These are phyloP conservation scores for Nebria brevicollis DNA, from an alignment of 2,888 invertebrate genomes.

Conservation along the genomic window DNA sequence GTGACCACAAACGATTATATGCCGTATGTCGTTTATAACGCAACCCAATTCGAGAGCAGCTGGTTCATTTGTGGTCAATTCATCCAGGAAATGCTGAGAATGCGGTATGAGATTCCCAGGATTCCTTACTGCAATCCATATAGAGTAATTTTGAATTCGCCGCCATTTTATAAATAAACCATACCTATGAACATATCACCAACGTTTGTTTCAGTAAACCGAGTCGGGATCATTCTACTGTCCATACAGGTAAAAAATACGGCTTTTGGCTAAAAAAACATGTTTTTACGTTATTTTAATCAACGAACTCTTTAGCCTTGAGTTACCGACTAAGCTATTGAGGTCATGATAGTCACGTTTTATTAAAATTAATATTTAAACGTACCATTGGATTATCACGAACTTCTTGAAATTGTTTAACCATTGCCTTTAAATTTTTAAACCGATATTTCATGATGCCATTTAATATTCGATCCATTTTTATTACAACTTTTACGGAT, in stretches of 20 bases:
- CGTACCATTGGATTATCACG: constrained; percentile 82
- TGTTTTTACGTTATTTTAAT: neutral
- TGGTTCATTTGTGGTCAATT: constrained; percentile 92
- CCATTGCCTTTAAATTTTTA: constrained; percentile 84
- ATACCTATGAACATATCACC: constrained; percentile 98
- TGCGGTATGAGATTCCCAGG: constrained; percentile 96
- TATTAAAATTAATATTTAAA: neutral
- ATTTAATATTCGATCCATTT: constrained; percentile 87
- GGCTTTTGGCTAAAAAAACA: constrained; percentile 84
- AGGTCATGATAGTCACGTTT: neutral
- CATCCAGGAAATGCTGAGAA: constrained; percentile 86
- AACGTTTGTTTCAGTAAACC: constrained; percentile 93
- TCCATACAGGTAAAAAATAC: constrained; percentile 99
- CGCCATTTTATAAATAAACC: constrained; percentile 53
- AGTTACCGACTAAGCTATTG: neutral
- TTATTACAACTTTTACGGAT: constrained; percentile 30
- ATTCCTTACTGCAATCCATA: constrained; percentile 78
- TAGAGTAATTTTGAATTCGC: constrained; percentile 27
- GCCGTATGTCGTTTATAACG: constrained; percentile 88
- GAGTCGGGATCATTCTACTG: constrained; percentile 95
- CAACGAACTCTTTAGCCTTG: constrained; percentile 17
- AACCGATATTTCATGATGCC: constrained; percentile 91
- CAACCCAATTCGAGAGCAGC: constrained; percentile 96
- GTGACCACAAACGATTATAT: constrained; percentile 96
- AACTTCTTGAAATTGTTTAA: constrained; percentile 91